Base-by-base conservation (phyloP, 2,888 invertebrate genomes). In the Polyommatus icarus region DNA sequence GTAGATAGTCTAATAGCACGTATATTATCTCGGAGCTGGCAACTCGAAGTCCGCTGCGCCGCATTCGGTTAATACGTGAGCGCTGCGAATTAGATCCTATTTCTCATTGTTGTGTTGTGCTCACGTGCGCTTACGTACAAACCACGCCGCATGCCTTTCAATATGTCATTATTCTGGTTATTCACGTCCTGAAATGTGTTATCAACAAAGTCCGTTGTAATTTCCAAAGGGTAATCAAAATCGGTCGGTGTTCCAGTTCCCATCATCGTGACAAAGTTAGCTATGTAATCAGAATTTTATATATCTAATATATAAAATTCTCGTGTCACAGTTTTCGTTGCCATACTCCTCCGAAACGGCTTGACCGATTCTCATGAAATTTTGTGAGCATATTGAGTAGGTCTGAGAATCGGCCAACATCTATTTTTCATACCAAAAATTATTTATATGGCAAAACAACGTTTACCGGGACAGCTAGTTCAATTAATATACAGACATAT, bases 31-130 rank as follows among this genome's bases (percentile, higher is more conserved):
- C 20, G 18, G 36, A 72, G 20, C 67, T 67, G 67, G 72, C 0
- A 50, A 73, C 46, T 24, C 50, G 73, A 73, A 50, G 73, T 50
- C 24, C 46, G 29, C 24, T 29, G 50, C n/a, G 24, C 50, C n/a
- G 46, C 54, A 54, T 75, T 75, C 75, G 46, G 75, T n/a, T 75
- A 24, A 46, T 75, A 75, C 75, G 75, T 75, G 75, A 50, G 54
- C 50, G 46, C 15, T 73, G 29, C 46, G 54, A 54, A 75, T 75
- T 54, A 54, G 29, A 29, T 75, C 54, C 54, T 15, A 75, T 75
- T 75, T 8, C 46, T 46, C 24, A 75, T 75, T 75, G 75, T 75
- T 75, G 40, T 12, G 59, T 59, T 20, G 59, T 67, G 18, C 29
- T 40, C 71, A 40, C 71, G 71, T 72, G 18, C 71, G 71, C 71